Percentiles rank a stretch among this genome's conserved stretches.
Conservation (phyloP, 2,888 invertebrate genomes). For the Fragum sueziense region DNA sequence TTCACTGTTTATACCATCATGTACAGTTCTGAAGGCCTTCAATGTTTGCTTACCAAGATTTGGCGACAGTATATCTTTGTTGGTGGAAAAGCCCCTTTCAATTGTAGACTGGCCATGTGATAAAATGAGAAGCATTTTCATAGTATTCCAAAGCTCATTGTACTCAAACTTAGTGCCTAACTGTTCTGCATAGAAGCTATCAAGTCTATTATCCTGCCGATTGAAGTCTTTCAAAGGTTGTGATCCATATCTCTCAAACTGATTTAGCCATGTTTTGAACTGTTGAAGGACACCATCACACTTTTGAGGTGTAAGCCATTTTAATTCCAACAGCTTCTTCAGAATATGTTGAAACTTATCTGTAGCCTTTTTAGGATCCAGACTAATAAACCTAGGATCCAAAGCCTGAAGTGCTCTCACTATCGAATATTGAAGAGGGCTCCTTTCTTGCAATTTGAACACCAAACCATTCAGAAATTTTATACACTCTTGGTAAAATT, state of each 20-base stretch:
- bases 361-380: not conserved
- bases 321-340: not conserved
- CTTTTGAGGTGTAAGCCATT: not conserved
- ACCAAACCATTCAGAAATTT: conserved; percentile 3
- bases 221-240: not conserved
- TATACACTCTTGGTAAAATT: conserved; percentile 24
- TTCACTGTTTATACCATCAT: conserved; percentile 18
- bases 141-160: conserved; percentile 6
- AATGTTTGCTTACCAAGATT: not conserved
- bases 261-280: conserved; percentile 8
- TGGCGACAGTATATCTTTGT: conserved; percentile 16
- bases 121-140: conserved; percentile 17
- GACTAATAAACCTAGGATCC: not conserved
- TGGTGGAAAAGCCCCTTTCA: conserved; percentile 23
- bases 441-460: conserved; percentile 9
- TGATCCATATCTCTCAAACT: not conserved
- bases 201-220: not conserved
- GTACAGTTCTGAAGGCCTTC: conserved; percentile 3
- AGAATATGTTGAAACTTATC: not conserved
- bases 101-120: conserved; percentile 27
- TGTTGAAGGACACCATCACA: conserved; percentile 5
- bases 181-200: not conserved
- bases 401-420: conserved; percentile 9
- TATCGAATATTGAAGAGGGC: conserved; percentile 17
- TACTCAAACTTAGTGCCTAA: not conserved